These are phyloP conservation scores for Aphidoletes aphidimyza DNA, from an alignment of 2,888 invertebrate genomes.

Conservation along the genomic window DNA sequence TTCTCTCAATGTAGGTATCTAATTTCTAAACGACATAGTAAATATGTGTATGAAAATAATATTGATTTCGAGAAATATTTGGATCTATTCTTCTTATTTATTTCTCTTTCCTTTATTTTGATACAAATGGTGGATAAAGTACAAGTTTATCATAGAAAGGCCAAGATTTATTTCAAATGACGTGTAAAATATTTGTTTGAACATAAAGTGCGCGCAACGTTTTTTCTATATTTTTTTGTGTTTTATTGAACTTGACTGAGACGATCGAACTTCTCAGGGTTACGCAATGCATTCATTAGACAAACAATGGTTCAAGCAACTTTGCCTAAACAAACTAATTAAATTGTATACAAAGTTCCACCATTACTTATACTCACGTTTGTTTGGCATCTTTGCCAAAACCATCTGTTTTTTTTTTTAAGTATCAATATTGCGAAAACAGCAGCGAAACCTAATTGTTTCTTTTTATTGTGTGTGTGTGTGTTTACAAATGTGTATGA, in stretches of 20 bases:
- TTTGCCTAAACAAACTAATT: not conserved
- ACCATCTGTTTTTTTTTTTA: not conserved
- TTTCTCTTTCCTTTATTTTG: too few species aligned
- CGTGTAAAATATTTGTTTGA: too few species aligned
- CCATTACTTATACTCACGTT: not conserved
- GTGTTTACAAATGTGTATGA: too few species aligned
- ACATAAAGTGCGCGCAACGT: not conserved
- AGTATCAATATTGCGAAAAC: not conserved
- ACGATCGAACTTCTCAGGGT: not conserved
- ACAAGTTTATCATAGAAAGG: too few species aligned
- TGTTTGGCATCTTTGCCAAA: not conserved
- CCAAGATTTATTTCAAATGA: too few species aligned
- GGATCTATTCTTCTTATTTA: too few species aligned
- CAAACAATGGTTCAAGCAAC: constrained; percentile 36
- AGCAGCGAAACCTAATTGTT: not conserved
- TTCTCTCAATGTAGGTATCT: too few species aligned
- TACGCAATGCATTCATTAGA: not conserved
- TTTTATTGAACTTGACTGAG: constrained; percentile 16
- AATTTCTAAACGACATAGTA: too few species aligned
- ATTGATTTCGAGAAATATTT: too few species aligned
- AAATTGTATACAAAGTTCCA: not conserved
- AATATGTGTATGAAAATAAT: too few species aligned
- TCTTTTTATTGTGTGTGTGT: too few species aligned
- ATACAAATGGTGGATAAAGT: too few species aligned
- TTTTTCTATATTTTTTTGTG: not conserved